These are phyloP conservation scores for Atrichornis clamosus DNA, from an alignment of 2,113 vertebrate species.

Conservation along the genomic window DNA sequence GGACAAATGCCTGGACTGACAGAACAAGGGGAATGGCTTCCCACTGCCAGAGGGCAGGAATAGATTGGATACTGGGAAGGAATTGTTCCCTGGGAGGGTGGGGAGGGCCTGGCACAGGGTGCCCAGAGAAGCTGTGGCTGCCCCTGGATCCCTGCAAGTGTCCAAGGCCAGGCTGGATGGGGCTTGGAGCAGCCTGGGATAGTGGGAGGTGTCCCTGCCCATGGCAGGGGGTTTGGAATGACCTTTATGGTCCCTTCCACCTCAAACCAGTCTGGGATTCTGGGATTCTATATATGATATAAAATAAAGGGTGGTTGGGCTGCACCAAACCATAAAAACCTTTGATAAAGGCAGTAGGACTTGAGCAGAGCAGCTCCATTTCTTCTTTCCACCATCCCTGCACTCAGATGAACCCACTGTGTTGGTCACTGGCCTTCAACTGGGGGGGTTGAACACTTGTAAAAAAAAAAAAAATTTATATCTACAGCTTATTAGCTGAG, in stretches of 20 bases:
- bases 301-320: background rate
- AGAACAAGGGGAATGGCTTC: background rate
- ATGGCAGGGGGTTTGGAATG: no score
- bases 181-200: background rate
- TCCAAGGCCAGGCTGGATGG: background rate
- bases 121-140: background rate
- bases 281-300: rapidly evolving
- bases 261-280: background rate
- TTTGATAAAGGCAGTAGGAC: background rate
- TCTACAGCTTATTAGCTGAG: background rate
- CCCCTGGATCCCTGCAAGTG: background rate
- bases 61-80: background rate
- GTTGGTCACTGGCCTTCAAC: rapidly evolving
- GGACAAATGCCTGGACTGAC: background rate
- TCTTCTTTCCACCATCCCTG: background rate
- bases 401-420: rapidly evolving
- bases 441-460: rapidly evolving
- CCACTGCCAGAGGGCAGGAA: background rate
- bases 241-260: background rate
- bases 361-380: rapidly evolving
- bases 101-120: rapidly evolving
- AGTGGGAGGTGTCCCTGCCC: background rate
- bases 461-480: rapidly evolving
- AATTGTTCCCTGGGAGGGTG: background rate
- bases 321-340: background rate